Conservation (phyloP, 2,113 vertebrate genomes). For the Tragelaphus imberbis region DNA sequence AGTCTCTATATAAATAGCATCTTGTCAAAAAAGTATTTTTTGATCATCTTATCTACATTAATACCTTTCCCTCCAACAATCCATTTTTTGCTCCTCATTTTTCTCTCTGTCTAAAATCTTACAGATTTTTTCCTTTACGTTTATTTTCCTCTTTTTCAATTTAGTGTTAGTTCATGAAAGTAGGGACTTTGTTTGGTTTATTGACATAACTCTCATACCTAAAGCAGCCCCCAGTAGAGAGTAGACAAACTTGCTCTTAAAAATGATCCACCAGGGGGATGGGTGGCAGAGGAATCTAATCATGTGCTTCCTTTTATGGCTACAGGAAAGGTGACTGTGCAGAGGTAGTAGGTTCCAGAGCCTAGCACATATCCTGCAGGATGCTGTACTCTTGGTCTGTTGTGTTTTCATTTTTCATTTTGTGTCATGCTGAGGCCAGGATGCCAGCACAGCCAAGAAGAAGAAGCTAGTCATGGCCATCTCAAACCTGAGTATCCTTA, state of each 20-base stretch:
- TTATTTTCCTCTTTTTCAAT: not conserved
- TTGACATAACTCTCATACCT: not conserved
- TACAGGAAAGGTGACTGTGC: not conserved
- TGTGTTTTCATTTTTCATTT: not conserved
- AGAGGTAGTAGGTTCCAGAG: not conserved
- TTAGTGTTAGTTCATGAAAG: not conserved
- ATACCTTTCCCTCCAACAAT: not conserved
- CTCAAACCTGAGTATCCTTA: not conserved
- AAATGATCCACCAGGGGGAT: not conserved
- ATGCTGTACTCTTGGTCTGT: not conserved
- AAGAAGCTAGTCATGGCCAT: not conserved
- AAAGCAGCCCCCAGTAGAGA: not conserved
- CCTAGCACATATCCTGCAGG: not conserved
- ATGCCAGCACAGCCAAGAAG: not conserved
- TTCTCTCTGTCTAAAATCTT: not conserved
- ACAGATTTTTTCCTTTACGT: not conserved
- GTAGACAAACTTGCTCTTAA: not conserved
- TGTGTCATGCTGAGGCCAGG: not conserved
- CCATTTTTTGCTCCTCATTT: not conserved
- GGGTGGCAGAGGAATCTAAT: not conserved
- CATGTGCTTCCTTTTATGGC: not conserved
- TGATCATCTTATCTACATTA: not conserved
- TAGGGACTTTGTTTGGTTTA: not conserved
- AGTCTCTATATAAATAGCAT: not conserved
- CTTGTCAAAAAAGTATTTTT: not conserved